Base-by-base conservation (phyloP, 2,797 vertebrate species). In the Neosalanx taihuensis region DNA sequence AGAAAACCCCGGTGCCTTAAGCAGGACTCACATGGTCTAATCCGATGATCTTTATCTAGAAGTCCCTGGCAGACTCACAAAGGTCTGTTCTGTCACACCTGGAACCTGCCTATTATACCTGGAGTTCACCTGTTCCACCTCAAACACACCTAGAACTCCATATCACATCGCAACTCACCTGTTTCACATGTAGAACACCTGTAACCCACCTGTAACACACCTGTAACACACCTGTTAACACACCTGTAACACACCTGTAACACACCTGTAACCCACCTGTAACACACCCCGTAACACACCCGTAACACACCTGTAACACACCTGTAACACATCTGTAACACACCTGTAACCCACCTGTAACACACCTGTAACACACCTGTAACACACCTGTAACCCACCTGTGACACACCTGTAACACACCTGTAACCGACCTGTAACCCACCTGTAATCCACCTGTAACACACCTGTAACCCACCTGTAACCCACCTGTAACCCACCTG, bases 51-150 rank as follows among this genome's bases (percentile, higher is more conserved):
- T 76, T 72, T 68, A 26, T 76, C 69, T 57, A 62, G 51, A 23
- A 41, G 57, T 58, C 46, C n/a, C 58, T 69, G 46, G 26, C 7
- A 17, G 15, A 6, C 10, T n/a, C 0, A 65, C 35, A 65, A 65
- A 26, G 64, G 64, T 77, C 49, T 72, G 30, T 64, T 33, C 51
- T 60, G 53, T 73, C 69, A 64, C 15, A 74, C 20, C 20, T 13
- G 2, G 18, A 37, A 18, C 65, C 75, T 26, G 35, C 15, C 9
- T 65, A 41, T 41, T 41, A 41, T 26, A 23, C 46, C 35, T 12
- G 10, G 64, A 26, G 3, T 10, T 33, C n/a, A 41, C 64, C 23
- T 49, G 13, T 26, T 26, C 23, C 23, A 1, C 23, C 23, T 26
- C 23, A 26, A 26, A 26, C 20, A 41, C 35, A 35, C 33, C 46